phyloP scores from a whole-genome alignment of 2,888 invertebrate genomes.

The Elysia crispata region DNA sequence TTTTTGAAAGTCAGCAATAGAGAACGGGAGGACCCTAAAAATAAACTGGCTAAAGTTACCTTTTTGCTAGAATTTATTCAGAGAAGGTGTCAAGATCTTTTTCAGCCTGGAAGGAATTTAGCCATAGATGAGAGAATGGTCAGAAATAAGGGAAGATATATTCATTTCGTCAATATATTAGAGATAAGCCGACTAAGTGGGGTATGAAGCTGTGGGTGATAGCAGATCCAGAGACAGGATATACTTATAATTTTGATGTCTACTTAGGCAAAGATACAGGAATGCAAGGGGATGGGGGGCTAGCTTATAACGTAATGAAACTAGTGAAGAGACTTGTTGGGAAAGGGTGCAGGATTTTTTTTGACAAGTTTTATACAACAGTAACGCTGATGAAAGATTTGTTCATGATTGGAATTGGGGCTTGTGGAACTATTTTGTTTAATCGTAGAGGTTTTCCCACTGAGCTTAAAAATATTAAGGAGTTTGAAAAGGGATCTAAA shows the following conservation, averaged over 20 bases:
- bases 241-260: slow-evolving; percentile 42
- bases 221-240: slow-evolving; percentile 37
- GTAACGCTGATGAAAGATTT: slow-evolving; percentile 22
- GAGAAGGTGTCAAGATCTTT: no score
- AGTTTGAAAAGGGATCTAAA: slow-evolving; percentile 19
- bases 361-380: slow-evolving; percentile 41
- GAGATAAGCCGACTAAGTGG: slow-evolving; percentile 45
- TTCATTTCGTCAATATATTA: slow-evolving; percentile 36
- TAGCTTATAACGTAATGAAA: slow-evolving; percentile 45
- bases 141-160: slow-evolving; percentile 37
- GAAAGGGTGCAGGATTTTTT: slow-evolving; percentile 33
- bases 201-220: slow-evolving; percentile 49
- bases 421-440: slow-evolving; percentile 36
- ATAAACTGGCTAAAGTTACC: no score
- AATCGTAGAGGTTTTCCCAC: slow-evolving; percentile 35
- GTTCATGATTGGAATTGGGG: slow-evolving; percentile 27
- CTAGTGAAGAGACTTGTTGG: neutral
- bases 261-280: slow-evolving; percentile 27
- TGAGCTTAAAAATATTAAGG: slow-evolving; percentile 37
- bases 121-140: slow-evolving; percentile 44
- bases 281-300: neutral
- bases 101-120: no score
- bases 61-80: no score
- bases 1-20: no score
- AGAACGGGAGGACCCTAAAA: no score